Base-by-base conservation (phyloP, 2,113 vertebrate genomes). In the Ageneiosus marmoratus region DNA sequence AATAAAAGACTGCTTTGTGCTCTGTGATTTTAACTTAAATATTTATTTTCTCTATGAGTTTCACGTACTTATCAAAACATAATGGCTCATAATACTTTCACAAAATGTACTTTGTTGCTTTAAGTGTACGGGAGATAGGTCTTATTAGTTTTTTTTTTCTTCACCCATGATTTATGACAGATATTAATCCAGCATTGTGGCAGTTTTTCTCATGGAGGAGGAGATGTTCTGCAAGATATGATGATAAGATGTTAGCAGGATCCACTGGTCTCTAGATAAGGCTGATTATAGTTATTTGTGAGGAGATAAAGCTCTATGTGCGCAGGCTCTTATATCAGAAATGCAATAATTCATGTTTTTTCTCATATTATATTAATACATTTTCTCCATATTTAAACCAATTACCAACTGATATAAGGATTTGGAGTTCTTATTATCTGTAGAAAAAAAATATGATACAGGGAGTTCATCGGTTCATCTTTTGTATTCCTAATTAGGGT, bases 111-210 rank as follows among this genome's bases (percentile, higher is more conserved):
- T 87, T 62, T 77, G 72, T 80, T 69, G 16, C 82, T 83, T 83
- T 72, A 87, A 86, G 88, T 86, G 88, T 77, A 51, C 75, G 69
- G 44, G 81, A 87, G 88, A 89, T 87, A 86, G 73, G 79, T 76
- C 83, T 91, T 91, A 90, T 93, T 88, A 86, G 81, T n/a, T 41
- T 5, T n/a, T 58, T 81, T 82, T 83, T 37, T 84, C 84, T 73
- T 82, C 89, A 82, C 67, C 2, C 15, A 51, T 92, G 91, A 92
- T 91, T 91, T 90, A 91, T 92, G 89, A 88, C 86, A 85, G 80
- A 27, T 70, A 73, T 83, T 77, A 58, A 37, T 84, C 41, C 56
- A 74, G 81, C 90, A 86, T 84, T 86, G 85, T 86, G 85, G 86
- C 86, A 89, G 85, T 91, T 90, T 91, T 90, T 81, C 86, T 77